phyloP scores from a whole-genome alignment of 2,797 vertebrate genomes.

The Malacoctenus gilli region DNA sequence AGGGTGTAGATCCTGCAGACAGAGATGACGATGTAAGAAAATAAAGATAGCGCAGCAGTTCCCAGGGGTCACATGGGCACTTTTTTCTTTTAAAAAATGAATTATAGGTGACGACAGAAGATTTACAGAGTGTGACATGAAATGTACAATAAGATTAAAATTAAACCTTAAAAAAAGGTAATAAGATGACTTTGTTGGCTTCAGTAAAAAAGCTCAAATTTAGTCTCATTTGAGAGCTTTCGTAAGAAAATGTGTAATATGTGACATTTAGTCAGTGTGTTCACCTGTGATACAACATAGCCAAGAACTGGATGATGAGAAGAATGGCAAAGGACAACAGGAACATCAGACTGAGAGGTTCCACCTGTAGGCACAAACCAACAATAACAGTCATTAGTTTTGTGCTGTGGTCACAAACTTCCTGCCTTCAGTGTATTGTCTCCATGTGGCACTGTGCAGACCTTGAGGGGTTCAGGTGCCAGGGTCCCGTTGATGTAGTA shows the following conservation, averaged over 20 bases:
- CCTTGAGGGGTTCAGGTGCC: slow-evolving; percentile 52
- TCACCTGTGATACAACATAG: slow-evolving; percentile 88
- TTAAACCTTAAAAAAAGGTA: no score
- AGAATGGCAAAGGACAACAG: slow-evolving; percentile 82
- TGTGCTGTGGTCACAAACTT: neutral
- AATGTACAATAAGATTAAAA: no score
- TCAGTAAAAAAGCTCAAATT: no score
- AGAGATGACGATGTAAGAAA: no score
- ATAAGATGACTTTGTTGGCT: no score
- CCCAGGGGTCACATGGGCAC: no score
- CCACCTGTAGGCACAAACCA: slow-evolving; percentile 72
- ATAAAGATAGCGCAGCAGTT: no score
- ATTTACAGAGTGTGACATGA: no score
- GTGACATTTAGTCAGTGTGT: slow-evolving; percentile 4
- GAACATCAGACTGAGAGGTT: slow-evolving; percentile 87
- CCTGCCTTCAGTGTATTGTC: neutral
- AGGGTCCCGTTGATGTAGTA: slow-evolving; percentile 58
- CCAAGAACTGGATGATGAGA: slow-evolving; percentile 82
- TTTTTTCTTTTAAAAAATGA: no score
- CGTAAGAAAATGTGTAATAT: neutral
- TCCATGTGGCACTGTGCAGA: slow-evolving; percentile 24
- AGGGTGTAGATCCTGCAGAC: slow-evolving; percentile 82
- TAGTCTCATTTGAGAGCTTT: neutral
- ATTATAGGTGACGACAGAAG: no score
- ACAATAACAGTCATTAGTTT: no score